These are phyloP conservation scores for Nanorana parkeri DNA, from an alignment of 2,113 vertebrate species.

Conservation along the genomic window DNA sequence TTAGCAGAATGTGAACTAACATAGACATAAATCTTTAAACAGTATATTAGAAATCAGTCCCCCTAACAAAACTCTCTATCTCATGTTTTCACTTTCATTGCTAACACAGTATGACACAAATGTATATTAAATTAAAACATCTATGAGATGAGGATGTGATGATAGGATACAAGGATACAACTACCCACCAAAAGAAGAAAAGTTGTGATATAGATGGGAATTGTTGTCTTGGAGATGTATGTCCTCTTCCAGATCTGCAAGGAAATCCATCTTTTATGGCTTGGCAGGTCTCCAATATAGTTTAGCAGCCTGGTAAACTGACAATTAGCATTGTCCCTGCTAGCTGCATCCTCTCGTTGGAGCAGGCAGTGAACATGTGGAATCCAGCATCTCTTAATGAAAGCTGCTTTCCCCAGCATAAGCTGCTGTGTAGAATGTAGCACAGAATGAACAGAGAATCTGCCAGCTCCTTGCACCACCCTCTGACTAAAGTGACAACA, in stretches of 20 bases:
- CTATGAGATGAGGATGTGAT: not conserved
- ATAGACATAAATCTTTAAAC: no score
- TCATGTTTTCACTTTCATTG: no score
- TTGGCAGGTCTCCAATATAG: not conserved
- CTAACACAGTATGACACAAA: not conserved
- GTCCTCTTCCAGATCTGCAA: constrained; percentile 20
- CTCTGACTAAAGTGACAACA: constrained; percentile 24
- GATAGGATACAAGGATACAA: not conserved
- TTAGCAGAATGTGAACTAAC: no score
- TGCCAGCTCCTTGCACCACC: constrained; percentile 40
- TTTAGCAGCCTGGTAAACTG: constrained; percentile 6
- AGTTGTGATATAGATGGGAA: constrained; percentile 54
- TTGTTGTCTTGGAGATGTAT: constrained; percentile 21
- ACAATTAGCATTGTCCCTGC: constrained; percentile 1
- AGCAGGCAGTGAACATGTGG: constrained; percentile 4
- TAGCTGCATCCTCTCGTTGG: constrained; percentile 4
- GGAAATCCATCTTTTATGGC: constrained; percentile 54
- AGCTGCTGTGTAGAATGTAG: constrained; percentile 29
- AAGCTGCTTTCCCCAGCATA: constrained; percentile 1
- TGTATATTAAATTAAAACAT: not conserved
- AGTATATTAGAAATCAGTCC: no score
- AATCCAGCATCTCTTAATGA: not conserved
- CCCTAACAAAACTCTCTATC: no score
- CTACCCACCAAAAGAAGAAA: constrained; percentile 55
- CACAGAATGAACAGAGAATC: constrained; percentile 14